phyloP scores from a whole-genome alignment of 2,797 vertebrate species.

The Acanthurus lineatus region DNA sequence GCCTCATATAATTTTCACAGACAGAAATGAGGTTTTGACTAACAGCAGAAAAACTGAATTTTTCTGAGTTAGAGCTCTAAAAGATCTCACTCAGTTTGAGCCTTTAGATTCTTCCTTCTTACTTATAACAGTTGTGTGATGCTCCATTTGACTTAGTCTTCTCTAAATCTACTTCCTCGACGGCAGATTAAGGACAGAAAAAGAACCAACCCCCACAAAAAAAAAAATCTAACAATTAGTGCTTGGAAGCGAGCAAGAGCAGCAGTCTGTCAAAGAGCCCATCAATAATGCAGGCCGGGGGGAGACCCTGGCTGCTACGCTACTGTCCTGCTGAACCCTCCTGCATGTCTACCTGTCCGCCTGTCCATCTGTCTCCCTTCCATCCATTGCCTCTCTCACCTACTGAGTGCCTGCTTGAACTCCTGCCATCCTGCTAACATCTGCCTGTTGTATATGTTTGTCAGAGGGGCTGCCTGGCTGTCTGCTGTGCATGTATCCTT shows the following conservation, averaged over 20 bases:
- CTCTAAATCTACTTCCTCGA: background rate
- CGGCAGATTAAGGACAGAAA: constrained; percentile 27
- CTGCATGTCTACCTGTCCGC: constrained; percentile 64
- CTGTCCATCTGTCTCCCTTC: constrained; percentile 51
- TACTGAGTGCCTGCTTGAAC: constrained; percentile 30
- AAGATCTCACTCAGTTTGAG: background rate
- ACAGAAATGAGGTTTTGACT: background rate
- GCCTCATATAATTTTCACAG: background rate
- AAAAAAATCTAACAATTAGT: constrained; percentile 68
- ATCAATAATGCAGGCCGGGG: constrained; percentile 86
- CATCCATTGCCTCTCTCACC: constrained; percentile 13
- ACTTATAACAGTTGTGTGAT: background rate
- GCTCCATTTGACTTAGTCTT: constrained; percentile 2
- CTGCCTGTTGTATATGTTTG: constrained; percentile 23
- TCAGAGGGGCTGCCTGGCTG: background rate
- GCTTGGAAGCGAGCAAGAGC: constrained; percentile 53
- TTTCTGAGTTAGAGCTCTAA: background rate
- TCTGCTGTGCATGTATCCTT: constrained; percentile 28
- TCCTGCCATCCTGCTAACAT: constrained; percentile 18
- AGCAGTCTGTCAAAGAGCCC: constrained; percentile 74
- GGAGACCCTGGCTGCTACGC: constrained; percentile 70
- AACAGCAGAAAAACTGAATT: constrained; percentile 3
- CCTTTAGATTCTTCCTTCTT: background rate
- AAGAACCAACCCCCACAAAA: constrained; percentile 58
- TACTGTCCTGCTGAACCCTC: constrained; percentile 56